These are phyloP conservation scores for Nilaparvata lugens DNA, from an alignment of 1,140 invertebrate species.

Conservation along the genomic window DNA sequence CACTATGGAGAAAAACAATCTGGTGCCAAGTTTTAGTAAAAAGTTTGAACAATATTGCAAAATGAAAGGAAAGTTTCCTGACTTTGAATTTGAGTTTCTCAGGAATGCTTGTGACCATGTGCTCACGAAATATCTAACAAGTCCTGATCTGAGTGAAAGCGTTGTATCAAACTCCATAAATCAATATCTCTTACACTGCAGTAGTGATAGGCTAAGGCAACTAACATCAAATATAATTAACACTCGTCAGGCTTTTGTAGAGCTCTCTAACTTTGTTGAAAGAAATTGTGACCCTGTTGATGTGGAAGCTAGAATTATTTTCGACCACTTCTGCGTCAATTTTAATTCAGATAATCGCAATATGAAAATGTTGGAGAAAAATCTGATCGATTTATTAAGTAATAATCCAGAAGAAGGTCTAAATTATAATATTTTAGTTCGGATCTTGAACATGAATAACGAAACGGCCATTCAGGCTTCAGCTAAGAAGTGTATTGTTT, in stretches of 20 bases:
- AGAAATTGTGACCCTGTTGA: not conserved
- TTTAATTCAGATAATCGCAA: too few relatives aligned
- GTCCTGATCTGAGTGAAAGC: slow-evolving; percentile 23
- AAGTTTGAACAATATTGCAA: slow-evolving; percentile 28
- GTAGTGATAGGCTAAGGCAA: slow-evolving; percentile 2
- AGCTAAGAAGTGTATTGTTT: too few relatives aligned
- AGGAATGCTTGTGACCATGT: slow-evolving; percentile 31
- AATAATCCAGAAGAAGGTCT: too few relatives aligned
- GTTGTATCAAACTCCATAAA: slow-evolving; percentile 14
- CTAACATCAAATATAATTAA: not conserved
- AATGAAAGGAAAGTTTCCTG: slow-evolving; percentile 24
- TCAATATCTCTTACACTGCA: not conserved
- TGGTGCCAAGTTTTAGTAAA: slow-evolving; percentile 24
- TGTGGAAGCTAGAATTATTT: not conserved
- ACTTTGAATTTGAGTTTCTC: slow-evolving; percentile 29
- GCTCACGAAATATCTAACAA: slow-evolving; percentile 31
- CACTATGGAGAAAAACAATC: slow-evolving; percentile 30
- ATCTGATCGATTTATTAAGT: too few relatives aligned
- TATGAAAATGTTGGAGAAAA: too few relatives aligned
- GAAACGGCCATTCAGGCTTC: too few relatives aligned
- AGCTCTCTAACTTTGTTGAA: not conserved
- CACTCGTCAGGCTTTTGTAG: not conserved
- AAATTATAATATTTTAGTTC: too few relatives aligned
- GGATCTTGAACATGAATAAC: too few relatives aligned
- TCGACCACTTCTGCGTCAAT: not conserved